Base-by-base conservation (phyloP, 2,888 invertebrate genomes). In the Muschampia plurimacula region DNA sequence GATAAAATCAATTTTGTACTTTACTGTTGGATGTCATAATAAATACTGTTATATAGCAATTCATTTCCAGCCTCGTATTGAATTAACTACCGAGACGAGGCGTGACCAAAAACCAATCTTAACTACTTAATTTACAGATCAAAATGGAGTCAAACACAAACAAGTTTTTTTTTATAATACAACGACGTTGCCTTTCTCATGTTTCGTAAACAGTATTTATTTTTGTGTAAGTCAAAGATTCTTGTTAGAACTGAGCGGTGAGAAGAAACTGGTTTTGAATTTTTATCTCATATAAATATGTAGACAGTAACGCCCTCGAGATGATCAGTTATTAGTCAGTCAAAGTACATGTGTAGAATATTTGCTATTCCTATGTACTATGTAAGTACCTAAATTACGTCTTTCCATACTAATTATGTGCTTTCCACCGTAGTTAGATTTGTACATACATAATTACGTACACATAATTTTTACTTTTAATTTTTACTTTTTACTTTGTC, bases 171-270 rank as follows among this genome's bases (percentile, higher is more conserved):
- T 85, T 72, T 72, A 81, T 80, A 82, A 83, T 86, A 85, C 84
- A 82, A 84, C 85, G 82, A 85, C 84, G 85, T 88, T 89, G 88
- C 89, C 88, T 89, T 90, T 91, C 90, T 91, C 91, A 85, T 88
- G 88, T 92, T 92, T 88, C 91, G 86, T 91, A 89, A 88, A 90
- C 89, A 90, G 89, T 92, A 92, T 93, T 92, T 92, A 92, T 93
- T 91, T 92, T 92, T 88, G 91, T 90, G 88, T 85, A 89, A 89
- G 89, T 87, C 90, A 83, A 89, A 81, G 92, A 93, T 93, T 92
- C 91, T 92, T 91, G 93, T 92, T 92, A 92, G 92, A 92, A 89
- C 84, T 88, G 83, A 85, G 86, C 87, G 88, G 86, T 87, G 85
- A 85, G 87, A 83, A 82, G 83, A 78, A 93, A 93, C 92, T 82